phyloP scores from a whole-genome alignment of 2,797 vertebrate species.

The Leptodactylus fallax region DNA sequence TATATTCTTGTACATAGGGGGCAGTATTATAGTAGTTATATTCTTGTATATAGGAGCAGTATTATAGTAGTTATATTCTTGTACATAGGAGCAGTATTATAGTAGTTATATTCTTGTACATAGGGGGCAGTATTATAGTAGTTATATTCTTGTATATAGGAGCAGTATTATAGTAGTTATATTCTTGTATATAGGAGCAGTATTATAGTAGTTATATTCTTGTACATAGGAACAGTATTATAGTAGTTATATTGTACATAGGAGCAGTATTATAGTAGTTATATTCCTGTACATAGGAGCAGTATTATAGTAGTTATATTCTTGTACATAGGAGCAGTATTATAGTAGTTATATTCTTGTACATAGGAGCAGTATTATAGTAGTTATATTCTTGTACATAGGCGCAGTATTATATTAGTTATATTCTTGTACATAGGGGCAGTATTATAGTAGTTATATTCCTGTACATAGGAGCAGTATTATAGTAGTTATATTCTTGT shows the following conservation, averaged over 20 bases:
- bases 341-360: not conserved
- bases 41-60: not conserved
- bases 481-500: not conserved
- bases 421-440: not conserved
- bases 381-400: constrained; percentile 1
- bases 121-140: too few relatives aligned
- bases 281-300: not conserved
- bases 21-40: constrained; percentile 1
- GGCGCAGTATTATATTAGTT: not conserved
- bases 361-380: not conserved
- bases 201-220: not conserved
- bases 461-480: not conserved
- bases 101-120: not conserved
- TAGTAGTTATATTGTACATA: constrained; percentile 1
- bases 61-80: constrained; percentile 12
- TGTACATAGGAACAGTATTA: not conserved
- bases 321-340: not conserved
- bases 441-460: not conserved
- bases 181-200: not conserved
- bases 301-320: constrained; percentile 7
- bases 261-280: not conserved
- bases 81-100: not conserved
- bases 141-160: too few relatives aligned
- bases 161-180: not conserved
- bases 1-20: not conserved